Base-by-base conservation (phyloP, 2,113 vertebrate species). In the Emydura subglobosa region DNA sequence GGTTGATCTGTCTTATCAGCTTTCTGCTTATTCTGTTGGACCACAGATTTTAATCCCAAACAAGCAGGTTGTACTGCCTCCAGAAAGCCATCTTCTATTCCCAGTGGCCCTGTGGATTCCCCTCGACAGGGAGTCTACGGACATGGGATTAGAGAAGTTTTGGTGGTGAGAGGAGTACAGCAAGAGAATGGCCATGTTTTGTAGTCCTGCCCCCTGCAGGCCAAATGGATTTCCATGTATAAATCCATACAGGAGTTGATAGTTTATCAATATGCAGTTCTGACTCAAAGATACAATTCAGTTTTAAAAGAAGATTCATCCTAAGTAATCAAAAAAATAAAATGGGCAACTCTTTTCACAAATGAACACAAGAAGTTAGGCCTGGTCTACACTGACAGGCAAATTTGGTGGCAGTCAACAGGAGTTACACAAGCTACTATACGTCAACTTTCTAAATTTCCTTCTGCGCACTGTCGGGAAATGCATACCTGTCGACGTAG, bases 51-150 rank as follows among this genome's bases (percentile, higher is more conserved):
- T 13, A 44, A 57, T 11, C 13, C 49, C 0, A 54, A 29, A 86
- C 3, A 80, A 51, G 29, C 2, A 82, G 21, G 34, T 55, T n/a
- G 13, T 1, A 7, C 5, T 1, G 0, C n/a, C 8, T 50, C 88
- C 44, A 39, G 31, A 34, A 3, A 93, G 83, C 72, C 4, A 51
- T 3, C 22, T 50, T 2, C 54, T 86, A 61, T 84, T 39, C 53
- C 11, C 24, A 14, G 4, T 27, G 29, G 31, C 3, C 68, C 13
- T 89, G 12, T 79, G 34, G 76, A 12, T 82, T 94, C 72, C 68
- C 34, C 42, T 2, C 0, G 1, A 3, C 0, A 0, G 5, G 57
- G 11, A 78, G 1, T 1, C 51, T 53, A 19, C 14, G 2, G 80
- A 76, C 2, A 2, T 42, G 81, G 34, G 50, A 89, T 90, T 27